Base-by-base conservation (phyloP, 2,113 vertebrate genomes). In the Peromyscus maniculatus region DNA sequence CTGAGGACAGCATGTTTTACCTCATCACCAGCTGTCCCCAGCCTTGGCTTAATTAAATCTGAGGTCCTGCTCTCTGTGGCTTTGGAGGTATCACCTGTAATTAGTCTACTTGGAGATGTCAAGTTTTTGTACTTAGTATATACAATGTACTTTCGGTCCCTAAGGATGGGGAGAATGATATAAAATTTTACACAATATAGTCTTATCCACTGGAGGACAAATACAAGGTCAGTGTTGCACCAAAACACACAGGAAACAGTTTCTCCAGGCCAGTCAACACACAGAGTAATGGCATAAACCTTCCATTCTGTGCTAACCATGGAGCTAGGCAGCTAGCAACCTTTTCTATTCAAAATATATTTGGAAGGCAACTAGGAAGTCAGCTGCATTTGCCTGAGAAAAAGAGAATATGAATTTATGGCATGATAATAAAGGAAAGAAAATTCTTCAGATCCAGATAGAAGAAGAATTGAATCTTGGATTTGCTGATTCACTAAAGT, bases 101-200 rank as follows among this genome's bases (percentile, higher is more conserved):
- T 96, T 89, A 75, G 49, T 89, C 22, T 95, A 80, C 91, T 95
- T 87, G 92, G 78, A 83, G 19, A 93, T 39, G 39, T 39, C 39
- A 91, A 21, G 46, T 80, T 12, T 97, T 97, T 96, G 49, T 93
- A 93, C 87, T 98, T 84, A 93, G 66, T 90, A 89, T 95, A 86
- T 95, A 94, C 96, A 97, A 97, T 96, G 93, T 96, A 89, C 88
- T 98, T 97, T 96, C 80, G 78, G 95, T 97, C 92, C 95, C 93
- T 0, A 0, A 93, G 96, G 95, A 94, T 49, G 75, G 15, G 57
- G 93, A 88, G 97, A 98, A 98, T 75, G 28, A 67, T 97, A 46
- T 66, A 86, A 86, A 86, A 86, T 66, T 46, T 15, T 86, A 69
- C 3, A 39, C 39, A 78, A 49, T 7, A 39, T 22, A 26, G 6